phyloP scores from a whole-genome alignment of 2,888 invertebrate genomes.

The Pachliopta kotzebuea region DNA sequence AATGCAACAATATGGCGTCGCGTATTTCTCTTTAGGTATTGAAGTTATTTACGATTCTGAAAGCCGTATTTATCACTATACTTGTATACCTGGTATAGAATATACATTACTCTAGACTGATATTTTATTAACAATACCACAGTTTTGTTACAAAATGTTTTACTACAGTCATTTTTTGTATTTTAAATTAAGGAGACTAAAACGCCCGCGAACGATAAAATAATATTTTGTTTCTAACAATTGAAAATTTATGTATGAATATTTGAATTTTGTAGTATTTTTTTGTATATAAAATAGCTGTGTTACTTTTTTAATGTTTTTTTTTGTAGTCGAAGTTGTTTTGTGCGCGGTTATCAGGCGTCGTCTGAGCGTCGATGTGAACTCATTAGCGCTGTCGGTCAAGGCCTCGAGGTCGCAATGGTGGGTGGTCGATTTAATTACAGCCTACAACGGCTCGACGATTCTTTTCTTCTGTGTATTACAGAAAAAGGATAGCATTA shows the following conservation, averaged over 20 bases:
- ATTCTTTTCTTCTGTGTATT: slow-evolving; percentile 53
- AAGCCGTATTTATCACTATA: slow-evolving; percentile 1
- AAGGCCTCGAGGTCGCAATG: slow-evolving; percentile 76
- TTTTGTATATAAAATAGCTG: too few species aligned
- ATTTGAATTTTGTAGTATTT: too few species aligned
- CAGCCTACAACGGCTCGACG: slow-evolving; percentile 63
- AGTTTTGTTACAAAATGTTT: too few species aligned
- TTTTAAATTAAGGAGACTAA: too few species aligned
- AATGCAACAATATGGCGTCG: slow-evolving; percentile 77
- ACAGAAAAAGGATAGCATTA: slow-evolving; percentile 30
- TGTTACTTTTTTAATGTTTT: too few species aligned
- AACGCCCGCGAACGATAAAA: too few species aligned
- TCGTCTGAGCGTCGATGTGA: slow-evolving; percentile 52
- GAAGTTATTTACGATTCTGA: slow-evolving; percentile 31
- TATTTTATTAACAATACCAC: too few species aligned
- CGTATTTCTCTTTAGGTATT: slow-evolving; percentile 49
- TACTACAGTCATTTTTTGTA: too few species aligned
- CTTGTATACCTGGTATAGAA: slow-evolving; percentile 1
- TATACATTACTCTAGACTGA: too few species aligned
- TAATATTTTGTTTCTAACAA: too few species aligned
- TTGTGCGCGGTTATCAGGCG: slow-evolving; percentile 34
- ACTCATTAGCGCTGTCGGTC: slow-evolving; percentile 79
- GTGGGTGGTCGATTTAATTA: slow-evolving; percentile 79
- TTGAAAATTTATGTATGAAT: too few species aligned
- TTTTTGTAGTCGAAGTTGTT: too few species aligned